A percentile compares a stretch with the other conserved stretches of the same genome.
phyloP scores from a whole-genome alignment of 2,888 invertebrate genomes.

The Elgonia sp. region DNA sequence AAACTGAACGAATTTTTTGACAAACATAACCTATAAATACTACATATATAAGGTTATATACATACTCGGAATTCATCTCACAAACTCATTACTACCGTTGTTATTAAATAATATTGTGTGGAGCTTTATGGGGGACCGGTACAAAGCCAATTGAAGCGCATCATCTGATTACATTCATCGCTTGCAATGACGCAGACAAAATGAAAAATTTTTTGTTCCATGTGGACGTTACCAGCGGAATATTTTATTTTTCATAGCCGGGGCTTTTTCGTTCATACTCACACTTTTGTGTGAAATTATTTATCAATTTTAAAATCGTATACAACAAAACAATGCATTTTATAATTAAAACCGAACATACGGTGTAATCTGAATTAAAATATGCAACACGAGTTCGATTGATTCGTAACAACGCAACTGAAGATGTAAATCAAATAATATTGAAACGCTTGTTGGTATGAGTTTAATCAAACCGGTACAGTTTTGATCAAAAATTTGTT shows the following conservation, averaged over 20 bases:
- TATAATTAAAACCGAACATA: constrained; percentile 39
- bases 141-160: constrained; percentile 51
- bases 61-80: not conserved
- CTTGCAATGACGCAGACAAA: constrained; percentile 44
- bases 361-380: constrained; percentile 31
- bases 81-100: constrained; percentile 43
- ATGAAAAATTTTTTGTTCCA: constrained; percentile 40
- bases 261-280: constrained; percentile 4
- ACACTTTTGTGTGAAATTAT: constrained; percentile 29
- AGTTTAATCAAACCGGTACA: constrained; percentile 11
- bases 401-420: constrained; percentile 23
- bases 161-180: constrained; percentile 60
- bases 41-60: too few relatives aligned
- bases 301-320: constrained; percentile 45
- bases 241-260: constrained; percentile 48
- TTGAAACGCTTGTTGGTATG: not conserved
- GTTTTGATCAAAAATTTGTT: constrained; percentile 21
- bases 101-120: constrained; percentile 57
- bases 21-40: too few relatives aligned
- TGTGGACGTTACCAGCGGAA: constrained; percentile 1
- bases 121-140: constrained; percentile 32
- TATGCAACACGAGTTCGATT: constrained; percentile 1
- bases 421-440: constrained; percentile 12
- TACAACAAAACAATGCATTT: constrained; percentile 13
- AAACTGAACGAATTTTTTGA: too few relatives aligned